Percentiles rank a stretch among this genome's conserved stretches.
These are phyloP conservation scores for Ornithorhynchus anatinus DNA, from an alignment of 2,113 vertebrate species.

Conservation along the genomic window DNA sequence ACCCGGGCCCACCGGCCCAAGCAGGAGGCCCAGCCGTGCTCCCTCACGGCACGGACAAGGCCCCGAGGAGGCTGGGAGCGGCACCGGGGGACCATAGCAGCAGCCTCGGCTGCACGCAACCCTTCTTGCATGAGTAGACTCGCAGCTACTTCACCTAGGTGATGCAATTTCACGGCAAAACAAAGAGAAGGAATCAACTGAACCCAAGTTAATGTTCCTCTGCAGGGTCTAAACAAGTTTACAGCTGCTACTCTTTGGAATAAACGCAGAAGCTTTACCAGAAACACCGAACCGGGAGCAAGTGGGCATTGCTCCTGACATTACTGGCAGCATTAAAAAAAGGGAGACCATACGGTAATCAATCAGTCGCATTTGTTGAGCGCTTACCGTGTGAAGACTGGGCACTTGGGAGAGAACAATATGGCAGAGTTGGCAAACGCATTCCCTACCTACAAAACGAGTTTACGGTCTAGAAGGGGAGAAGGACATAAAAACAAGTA, in stretches of 20 bases:
- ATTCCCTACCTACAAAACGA: no score
- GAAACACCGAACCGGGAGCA: not conserved
- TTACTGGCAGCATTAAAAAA: not conserved
- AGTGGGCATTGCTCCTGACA: not conserved
- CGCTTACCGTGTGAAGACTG: no score
- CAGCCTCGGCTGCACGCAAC: not conserved
- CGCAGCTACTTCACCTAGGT: not conserved
- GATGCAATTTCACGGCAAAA: constrained; percentile 30
- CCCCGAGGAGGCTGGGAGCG: no score
- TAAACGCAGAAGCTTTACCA: not conserved
- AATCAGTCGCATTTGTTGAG: no score
- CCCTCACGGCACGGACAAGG: no score
- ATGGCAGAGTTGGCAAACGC: no score
- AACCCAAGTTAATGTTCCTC: not conserved
- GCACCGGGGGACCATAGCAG: constrained; percentile 16
- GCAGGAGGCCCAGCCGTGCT: no score
- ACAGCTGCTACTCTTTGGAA: not conserved
- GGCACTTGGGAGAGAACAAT: no score
- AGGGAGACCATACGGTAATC: no score
- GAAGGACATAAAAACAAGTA: no score
- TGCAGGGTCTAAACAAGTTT: not conserved
- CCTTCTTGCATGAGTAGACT: not conserved
- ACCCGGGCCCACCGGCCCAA: no score
- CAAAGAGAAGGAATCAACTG: not conserved
- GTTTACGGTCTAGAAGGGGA: no score